These are phyloP conservation scores for Eptesicus fuscus DNA, from an alignment of 2,113 vertebrate genomes.

Conservation along the genomic window DNA sequence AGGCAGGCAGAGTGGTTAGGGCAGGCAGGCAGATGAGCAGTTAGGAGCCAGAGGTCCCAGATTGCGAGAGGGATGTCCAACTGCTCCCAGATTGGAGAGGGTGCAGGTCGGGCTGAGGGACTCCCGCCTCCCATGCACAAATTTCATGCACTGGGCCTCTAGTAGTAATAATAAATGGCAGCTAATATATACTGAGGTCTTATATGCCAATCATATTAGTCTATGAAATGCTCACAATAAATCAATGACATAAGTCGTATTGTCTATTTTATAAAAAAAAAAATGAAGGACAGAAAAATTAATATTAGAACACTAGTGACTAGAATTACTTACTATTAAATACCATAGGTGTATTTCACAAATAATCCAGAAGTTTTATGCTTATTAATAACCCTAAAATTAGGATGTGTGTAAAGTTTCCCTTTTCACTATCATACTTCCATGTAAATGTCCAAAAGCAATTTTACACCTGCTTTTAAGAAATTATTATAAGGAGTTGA, in stretches of 20 bases:
- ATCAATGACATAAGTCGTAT: neutral
- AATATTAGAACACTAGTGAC: neutral
- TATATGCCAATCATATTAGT: neutral
- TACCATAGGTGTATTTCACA: neutral
- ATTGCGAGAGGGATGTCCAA: no score
- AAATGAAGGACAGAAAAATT: neutral
- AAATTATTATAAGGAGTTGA: neutral
- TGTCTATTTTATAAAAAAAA: neutral
- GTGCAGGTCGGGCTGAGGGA: no score
- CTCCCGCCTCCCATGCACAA: no score
- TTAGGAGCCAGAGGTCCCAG: no score
- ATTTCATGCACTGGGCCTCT: no score
- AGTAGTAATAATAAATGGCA: neutral
- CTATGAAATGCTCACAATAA: constrained; percentile 21
- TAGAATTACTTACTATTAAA: neutral
- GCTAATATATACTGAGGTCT: neutral
- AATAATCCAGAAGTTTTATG: neutral
- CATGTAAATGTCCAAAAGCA: neutral
- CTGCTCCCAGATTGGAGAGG: no score
- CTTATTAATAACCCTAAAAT: neutral
- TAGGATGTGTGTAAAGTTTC: neutral
- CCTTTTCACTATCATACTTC: neutral
- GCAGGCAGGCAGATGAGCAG: no score
- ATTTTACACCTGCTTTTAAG: neutral
- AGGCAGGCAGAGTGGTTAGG: no score